These are phyloP conservation scores for Drosophila ustulata DNA, from an alignment of 2,888 invertebrate genomes.

Conservation along the genomic window DNA sequence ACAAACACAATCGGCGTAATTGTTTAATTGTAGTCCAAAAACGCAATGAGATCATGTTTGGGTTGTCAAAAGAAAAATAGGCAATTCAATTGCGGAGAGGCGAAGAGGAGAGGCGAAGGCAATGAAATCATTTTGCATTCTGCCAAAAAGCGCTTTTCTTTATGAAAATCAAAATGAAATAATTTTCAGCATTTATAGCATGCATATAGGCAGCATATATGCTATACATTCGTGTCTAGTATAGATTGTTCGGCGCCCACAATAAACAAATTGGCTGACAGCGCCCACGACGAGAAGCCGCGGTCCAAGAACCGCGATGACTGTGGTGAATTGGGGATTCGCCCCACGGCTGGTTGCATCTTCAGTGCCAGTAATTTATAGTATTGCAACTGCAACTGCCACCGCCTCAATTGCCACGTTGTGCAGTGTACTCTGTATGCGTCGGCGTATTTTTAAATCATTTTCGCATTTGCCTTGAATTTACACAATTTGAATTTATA, in stretches of 20 bases:
- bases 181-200: slow-evolving; percentile 16
- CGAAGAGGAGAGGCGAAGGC: slow-evolving; percentile 15
- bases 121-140: slow-evolving; percentile 69
- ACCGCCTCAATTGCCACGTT: slow-evolving; percentile 6
- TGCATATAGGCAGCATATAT: slow-evolving; percentile 4
- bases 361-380: slow-evolving; percentile 54
- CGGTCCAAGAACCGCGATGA: slow-evolving; percentile 8
- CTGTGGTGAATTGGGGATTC: slow-evolving; percentile 76
- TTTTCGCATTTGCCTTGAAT: slow-evolving; percentile 65
- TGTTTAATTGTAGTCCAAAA: slow-evolving; percentile 11
- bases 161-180: slow-evolving; percentile 46
- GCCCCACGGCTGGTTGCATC: slow-evolving; percentile 65
- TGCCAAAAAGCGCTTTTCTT: slow-evolving; percentile 34
- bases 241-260: slow-evolving; percentile 52
- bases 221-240: background rate
- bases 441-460: slow-evolving; percentile 70
- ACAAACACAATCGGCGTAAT: slow-evolving; percentile 17
- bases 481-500: slow-evolving; percentile 48
- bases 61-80: slow-evolving; percentile 49
- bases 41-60: slow-evolving; percentile 70
- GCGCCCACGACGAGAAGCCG: slow-evolving; percentile 53
- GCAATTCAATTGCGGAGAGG: slow-evolving; percentile 42
- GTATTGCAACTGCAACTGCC: slow-evolving; percentile 52
- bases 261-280: slow-evolving; percentile 75
- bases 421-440: slow-evolving; percentile 37